phyloP scores from a whole-genome alignment of 2,888 invertebrate species.

The Lymantria dispar region DNA sequence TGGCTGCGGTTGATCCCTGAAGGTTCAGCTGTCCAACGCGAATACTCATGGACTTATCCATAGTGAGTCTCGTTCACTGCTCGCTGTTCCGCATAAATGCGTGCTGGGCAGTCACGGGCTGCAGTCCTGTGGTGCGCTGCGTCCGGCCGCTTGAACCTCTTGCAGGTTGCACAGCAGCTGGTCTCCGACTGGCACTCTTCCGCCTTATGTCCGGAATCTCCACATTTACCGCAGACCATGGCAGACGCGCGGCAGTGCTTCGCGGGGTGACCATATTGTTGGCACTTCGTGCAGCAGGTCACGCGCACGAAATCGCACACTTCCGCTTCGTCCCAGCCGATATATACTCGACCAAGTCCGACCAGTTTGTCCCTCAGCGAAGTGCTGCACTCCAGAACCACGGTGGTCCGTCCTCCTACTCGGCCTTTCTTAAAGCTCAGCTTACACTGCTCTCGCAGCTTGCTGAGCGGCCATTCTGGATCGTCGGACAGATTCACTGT shows the following conservation, averaged over 20 bases:
- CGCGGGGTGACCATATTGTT: constrained; percentile 38
- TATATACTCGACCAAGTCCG: constrained; percentile 4
- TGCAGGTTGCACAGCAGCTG: constrained; percentile 28
- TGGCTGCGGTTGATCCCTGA: constrained; percentile 9
- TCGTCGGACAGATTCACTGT: neutral
- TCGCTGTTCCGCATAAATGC: constrained; percentile 14
- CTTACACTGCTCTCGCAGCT: neutral
- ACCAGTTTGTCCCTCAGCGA: too few relatives aligned
- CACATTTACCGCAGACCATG: constrained; percentile 24
- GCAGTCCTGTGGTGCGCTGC: constrained; percentile 16
- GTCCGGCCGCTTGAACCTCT: constrained; percentile 10
- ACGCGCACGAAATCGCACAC: constrained; percentile 10
- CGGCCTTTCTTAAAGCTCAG: neutral
- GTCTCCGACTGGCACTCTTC: constrained; percentile 6
- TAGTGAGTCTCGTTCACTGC: constrained; percentile 1
- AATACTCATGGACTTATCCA: constrained; percentile 3
- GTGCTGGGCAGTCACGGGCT: constrained; percentile 18
- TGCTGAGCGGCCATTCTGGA: neutral
- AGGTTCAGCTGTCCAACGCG: neutral
- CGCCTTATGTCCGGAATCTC: constrained; percentile 15
- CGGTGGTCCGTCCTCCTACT: too few relatives aligned
- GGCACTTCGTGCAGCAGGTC: constrained; percentile 35
- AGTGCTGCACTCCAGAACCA: too few relatives aligned
- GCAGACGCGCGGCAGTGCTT: constrained; percentile 21
- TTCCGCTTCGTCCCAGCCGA: constrained; percentile 20